Conservation (phyloP, 2,888 invertebrate genomes). For the Orthonevra nobilis region DNA sequence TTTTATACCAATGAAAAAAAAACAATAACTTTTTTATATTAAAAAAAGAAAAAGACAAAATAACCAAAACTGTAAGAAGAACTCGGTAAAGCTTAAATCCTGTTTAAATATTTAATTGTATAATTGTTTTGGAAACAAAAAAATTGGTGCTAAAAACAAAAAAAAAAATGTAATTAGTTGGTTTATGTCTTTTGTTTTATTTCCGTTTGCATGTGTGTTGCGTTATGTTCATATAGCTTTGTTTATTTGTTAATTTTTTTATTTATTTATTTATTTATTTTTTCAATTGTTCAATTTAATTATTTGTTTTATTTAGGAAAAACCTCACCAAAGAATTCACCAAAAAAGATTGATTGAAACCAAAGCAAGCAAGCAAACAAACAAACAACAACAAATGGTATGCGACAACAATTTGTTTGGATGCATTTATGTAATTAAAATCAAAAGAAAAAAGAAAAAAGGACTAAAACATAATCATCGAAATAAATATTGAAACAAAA, state of each 20-base stretch:
- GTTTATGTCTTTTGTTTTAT: slow-evolving; percentile 33
- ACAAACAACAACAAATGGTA: slow-evolving; percentile 28
- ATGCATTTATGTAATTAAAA: slow-evolving; percentile 43
- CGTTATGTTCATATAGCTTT: slow-evolving; percentile 12
- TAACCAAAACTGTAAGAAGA: slow-evolving; percentile 30
- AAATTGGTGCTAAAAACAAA: slow-evolving; percentile 1
- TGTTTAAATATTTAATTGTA: no score
- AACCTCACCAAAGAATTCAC: slow-evolving; percentile 74
- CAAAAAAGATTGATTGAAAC: slow-evolving; percentile 71
- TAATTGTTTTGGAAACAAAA: no score
- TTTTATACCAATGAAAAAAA: slow-evolving; percentile 45
- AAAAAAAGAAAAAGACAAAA: slow-evolving; percentile 27
- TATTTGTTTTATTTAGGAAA: slow-evolving; percentile 73
- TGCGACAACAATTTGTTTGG: slow-evolving; percentile 44
- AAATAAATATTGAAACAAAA: slow-evolving; percentile 15
- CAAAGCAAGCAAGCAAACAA: slow-evolving; percentile 16
- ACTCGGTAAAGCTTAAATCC: no score
- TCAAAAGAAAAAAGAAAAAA: slow-evolving; percentile 1
- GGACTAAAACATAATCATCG: no score
- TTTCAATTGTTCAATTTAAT: slow-evolving; percentile 66
- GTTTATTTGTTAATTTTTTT: slow-evolving; percentile 26
- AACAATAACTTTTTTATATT: slow-evolving; percentile 59
- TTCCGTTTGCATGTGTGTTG: slow-evolving; percentile 66
- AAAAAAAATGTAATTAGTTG: not conserved
- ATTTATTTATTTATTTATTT: slow-evolving; percentile 36